phyloP scores from a whole-genome alignment of 2,797 vertebrate species.

The Huso huso region DNA sequence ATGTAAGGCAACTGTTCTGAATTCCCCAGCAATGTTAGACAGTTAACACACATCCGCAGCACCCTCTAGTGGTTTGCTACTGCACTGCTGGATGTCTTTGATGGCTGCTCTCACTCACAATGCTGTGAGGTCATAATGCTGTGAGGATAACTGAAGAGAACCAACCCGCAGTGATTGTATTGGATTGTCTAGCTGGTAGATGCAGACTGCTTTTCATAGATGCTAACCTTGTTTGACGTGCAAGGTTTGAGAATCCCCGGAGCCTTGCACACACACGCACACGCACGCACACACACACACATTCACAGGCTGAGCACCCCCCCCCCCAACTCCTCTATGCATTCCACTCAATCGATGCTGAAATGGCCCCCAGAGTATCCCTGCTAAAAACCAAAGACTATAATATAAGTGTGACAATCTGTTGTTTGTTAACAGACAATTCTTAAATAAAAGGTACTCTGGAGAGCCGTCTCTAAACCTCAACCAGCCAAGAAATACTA shows the following conservation, averaged over 20 bases:
- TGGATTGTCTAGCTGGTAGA: too few relatives aligned
- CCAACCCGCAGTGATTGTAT: too few relatives aligned
- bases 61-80: too few relatives aligned
- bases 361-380: constrained; percentile 52
- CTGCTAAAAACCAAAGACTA: constrained; percentile 58
- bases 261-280: constrained; percentile 37
- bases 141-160: too few relatives aligned
- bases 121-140: constrained; percentile 23
- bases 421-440: constrained; percentile 50
- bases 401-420: constrained; percentile 64
- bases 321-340: constrained; percentile 32
- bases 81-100: constrained; percentile 13
- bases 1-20: too few relatives aligned
- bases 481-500: too few relatives aligned
- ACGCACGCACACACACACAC: constrained; percentile 36
- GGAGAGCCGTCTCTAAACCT: constrained; percentile 40
- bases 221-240: too few relatives aligned
- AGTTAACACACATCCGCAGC: too few relatives aligned
- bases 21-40: too few relatives aligned
- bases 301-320: constrained; percentile 11
- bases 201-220: too few relatives aligned
- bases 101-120: constrained; percentile 34
- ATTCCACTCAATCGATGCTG: constrained; percentile 26
- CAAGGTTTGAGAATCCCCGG: too few relatives aligned
- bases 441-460: constrained; percentile 44